Percentiles rank a stretch among this genome's conserved stretches.
Evolutionary conservation across 2,888 invertebrate genomes (phyloP).

Genomic region (Drosophila picticornis): DNA sequence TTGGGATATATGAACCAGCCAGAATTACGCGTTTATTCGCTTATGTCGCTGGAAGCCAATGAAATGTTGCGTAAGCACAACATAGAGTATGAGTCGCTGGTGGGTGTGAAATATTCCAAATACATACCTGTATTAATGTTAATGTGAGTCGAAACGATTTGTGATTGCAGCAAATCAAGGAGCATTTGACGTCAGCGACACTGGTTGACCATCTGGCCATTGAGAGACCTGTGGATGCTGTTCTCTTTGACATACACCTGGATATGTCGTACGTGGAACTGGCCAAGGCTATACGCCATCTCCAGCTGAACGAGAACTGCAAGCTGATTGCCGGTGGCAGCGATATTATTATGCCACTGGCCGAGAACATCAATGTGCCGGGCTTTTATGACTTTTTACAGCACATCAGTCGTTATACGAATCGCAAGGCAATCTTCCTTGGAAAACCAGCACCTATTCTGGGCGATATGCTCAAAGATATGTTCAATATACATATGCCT

Average conservation of each 20-base stretch:
- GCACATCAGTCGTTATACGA: conserved; percentile 74
- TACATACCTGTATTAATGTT: background rate
- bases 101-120: conserved; percentile 56
- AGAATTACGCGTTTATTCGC: conserved; percentile 84
- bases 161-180: conserved; percentile 61
- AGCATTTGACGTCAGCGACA: conserved; percentile 63
- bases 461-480: conserved; percentile 81
- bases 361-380: conserved; percentile 75
- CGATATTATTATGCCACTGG: conserved; percentile 82
- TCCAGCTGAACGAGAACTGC: conserved; percentile 85
- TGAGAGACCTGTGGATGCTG: conserved; percentile 84
- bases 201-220: conserved; percentile 57
- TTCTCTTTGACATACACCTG: conserved; percentile 85
- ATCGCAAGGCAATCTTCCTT: conserved; percentile 82
- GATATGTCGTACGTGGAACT: conserved; percentile 85
- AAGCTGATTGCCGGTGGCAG: conserved; percentile 84
- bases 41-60: conserved; percentile 82
- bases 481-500: conserved; percentile 86
- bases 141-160: background rate
- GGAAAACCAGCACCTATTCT: conserved; percentile 85
- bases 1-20: conserved; percentile 85
- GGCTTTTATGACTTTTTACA: conserved; percentile 73
- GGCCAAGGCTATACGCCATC: conserved; percentile 84
- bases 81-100: conserved; percentile 83
- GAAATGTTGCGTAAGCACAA: conserved; percentile 83